Conservation (phyloP, 2,888 invertebrate genomes). For the Peribatodes rhomboidaria region DNA sequence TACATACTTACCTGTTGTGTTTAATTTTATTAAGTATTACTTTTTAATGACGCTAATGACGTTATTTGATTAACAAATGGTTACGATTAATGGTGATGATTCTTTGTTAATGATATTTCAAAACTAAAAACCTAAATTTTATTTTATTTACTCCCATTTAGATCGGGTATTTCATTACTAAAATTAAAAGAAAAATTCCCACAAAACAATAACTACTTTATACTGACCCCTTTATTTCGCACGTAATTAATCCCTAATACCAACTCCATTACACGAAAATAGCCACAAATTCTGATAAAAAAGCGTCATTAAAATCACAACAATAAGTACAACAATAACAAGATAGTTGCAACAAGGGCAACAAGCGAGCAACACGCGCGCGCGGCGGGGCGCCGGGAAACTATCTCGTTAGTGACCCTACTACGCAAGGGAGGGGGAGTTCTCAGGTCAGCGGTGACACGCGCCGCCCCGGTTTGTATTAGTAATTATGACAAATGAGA, state of each 20-base stretch:
- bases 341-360: constrained; percentile 33
- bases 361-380: constrained; percentile 51
- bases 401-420: constrained; percentile 59
- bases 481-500: constrained; percentile 48
- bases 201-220: neutral
- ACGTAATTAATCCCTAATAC: constrained; percentile 24
- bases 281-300: constrained; percentile 31
- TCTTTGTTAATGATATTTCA: too few species aligned
- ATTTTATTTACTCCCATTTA: too few species aligned
- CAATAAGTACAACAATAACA: constrained; percentile 47
- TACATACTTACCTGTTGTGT: too few species aligned
- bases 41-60: too few species aligned
- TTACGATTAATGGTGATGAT: too few species aligned
- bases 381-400: constrained; percentile 72
- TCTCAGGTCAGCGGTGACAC: constrained; percentile 26
- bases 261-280: constrained; percentile 10
- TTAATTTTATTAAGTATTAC: too few species aligned
- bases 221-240: neutral
- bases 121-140: too few species aligned
- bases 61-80: too few species aligned
- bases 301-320: constrained; percentile 32
- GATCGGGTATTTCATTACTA: too few species aligned
- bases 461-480: constrained; percentile 24
- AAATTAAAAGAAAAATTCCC: constrained; percentile 8
- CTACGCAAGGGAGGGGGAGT: constrained; percentile 9